Conservation (phyloP, 2,113 vertebrate species). For the Tringa solitaria region DNA sequence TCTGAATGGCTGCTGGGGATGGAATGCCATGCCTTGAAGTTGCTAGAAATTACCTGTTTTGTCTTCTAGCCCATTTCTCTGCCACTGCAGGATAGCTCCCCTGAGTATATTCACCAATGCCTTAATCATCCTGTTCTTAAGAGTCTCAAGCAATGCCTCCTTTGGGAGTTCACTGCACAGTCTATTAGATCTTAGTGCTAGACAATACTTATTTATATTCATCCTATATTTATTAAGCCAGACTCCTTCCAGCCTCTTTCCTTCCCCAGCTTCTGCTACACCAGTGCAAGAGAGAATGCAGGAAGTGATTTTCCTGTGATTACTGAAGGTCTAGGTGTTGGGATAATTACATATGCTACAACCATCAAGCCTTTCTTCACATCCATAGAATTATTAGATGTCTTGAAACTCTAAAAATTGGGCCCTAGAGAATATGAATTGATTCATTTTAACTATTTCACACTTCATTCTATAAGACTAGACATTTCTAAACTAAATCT, state of each 20-base stretch:
- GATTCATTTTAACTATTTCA: neutral
- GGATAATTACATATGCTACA: neutral
- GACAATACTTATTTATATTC: constrained; percentile 28
- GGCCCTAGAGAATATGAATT: neutral
- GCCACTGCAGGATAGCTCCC: constrained; percentile 9
- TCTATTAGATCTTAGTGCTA: constrained; percentile 13
- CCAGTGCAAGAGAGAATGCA: neutral
- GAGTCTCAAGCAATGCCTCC: constrained; percentile 31
- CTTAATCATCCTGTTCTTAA: constrained; percentile 44
- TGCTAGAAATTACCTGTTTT: constrained; percentile 11
- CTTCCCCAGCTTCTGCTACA: neutral
- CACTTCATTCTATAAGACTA: neutral
- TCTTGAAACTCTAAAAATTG: neutral
- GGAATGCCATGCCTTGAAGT: constrained; percentile 19
- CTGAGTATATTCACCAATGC: constrained; percentile 11
- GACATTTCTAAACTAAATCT: neutral
- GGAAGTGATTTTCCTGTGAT: neutral
- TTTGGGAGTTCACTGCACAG: constrained; percentile 36
- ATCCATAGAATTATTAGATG: neutral
- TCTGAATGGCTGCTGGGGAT: constrained; percentile 18
- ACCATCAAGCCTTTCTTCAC: neutral
- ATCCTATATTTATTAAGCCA: neutral
- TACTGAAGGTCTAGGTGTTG: neutral
- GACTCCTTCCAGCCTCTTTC: neutral
- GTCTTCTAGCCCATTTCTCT: neutral